A percentile compares a stretch with the other conserved stretches of the same genome.
Evolutionary conservation across 1,140 invertebrate species (phyloP).

Genomic region (Zophobas atratus): DNA sequence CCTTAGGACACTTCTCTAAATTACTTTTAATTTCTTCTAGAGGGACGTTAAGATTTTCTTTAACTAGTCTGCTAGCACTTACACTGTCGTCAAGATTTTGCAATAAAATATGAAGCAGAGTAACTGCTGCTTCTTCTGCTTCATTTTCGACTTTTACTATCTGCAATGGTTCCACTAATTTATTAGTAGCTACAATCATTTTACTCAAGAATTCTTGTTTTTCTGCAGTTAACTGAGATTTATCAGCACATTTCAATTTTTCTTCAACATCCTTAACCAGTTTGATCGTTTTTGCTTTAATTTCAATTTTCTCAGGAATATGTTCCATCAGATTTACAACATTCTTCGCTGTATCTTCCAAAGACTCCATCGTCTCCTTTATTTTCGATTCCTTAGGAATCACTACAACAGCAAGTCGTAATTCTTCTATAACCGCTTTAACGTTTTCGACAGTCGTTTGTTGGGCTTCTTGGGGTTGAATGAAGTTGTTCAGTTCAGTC

Average conservation of each 20-base stretch:
- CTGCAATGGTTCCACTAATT: conserved; percentile 42
- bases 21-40: conserved; percentile 4
- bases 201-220: conserved; percentile 13
- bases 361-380: conserved; percentile 60
- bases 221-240: conserved; percentile 13
- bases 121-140: conserved; percentile 48
- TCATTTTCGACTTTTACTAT: conserved; percentile 52
- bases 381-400: conserved; percentile 59
- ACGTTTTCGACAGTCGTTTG: conserved; percentile 56
- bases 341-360: conserved; percentile 65
- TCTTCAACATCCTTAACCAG: conserved; percentile 43
- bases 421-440: conserved; percentile 62
- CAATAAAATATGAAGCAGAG: conserved; percentile 25
- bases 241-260: conserved; percentile 35
- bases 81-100: conserved; percentile 4
- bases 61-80: background rate
- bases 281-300: conserved; percentile 50
- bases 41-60: conserved; percentile 8
- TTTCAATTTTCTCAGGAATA: conserved; percentile 55
- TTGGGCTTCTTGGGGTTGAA: conserved; percentile 46
- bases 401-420: conserved; percentile 61
- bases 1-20: conserved; percentile 5
- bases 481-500: conserved; percentile 55
- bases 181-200: conserved; percentile 11
- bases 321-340: conserved; percentile 65